Conservation (phyloP, 2,888 invertebrate species). For the Ennomos quercinarius region DNA sequence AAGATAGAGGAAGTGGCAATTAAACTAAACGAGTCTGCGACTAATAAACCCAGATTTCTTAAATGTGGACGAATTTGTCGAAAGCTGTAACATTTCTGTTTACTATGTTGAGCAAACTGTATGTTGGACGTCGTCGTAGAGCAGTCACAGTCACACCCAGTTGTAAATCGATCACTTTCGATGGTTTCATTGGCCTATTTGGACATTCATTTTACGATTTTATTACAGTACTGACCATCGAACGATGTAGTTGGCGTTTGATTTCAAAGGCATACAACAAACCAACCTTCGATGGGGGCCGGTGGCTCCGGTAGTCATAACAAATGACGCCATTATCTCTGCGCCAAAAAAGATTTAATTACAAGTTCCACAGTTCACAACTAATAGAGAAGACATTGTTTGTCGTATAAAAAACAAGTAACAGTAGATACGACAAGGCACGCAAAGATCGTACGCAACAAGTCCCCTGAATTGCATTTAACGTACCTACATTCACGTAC, state of each 20-base stretch:
- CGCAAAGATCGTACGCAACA: slow-evolving; percentile 28
- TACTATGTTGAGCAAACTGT: slow-evolving; percentile 29
- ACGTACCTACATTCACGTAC: too few relatives aligned
- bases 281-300: slow-evolving; percentile 3
- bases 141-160: slow-evolving; percentile 26
- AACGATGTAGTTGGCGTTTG: slow-evolving; percentile 17
- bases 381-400: slow-evolving; percentile 11
- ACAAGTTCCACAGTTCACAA: background rate
- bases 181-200: slow-evolving; percentile 24
- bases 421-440: background rate
- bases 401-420: slow-evolving; percentile 10
- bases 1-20: slow-evolving; percentile 63
- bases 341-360: slow-evolving; percentile 22
- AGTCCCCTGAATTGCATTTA: slow-evolving; percentile 13
- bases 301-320: slow-evolving; percentile 14
- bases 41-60: slow-evolving; percentile 61
- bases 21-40: slow-evolving; percentile 59
- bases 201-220: slow-evolving; percentile 21
- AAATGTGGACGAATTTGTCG: slow-evolving; percentile 43
- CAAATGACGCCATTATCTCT: slow-evolving; percentile 26
- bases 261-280: slow-evolving; percentile 18
- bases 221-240: slow-evolving; percentile 20
- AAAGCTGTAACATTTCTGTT: slow-evolving; percentile 38
- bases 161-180: slow-evolving; percentile 34
- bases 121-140: slow-evolving; percentile 10